A percentile compares a stretch with the other conserved stretches of the same genome.
These are phyloP conservation scores for Sandelia bainsii DNA, from an alignment of 2,797 vertebrate genomes.

Conservation along the genomic window DNA sequence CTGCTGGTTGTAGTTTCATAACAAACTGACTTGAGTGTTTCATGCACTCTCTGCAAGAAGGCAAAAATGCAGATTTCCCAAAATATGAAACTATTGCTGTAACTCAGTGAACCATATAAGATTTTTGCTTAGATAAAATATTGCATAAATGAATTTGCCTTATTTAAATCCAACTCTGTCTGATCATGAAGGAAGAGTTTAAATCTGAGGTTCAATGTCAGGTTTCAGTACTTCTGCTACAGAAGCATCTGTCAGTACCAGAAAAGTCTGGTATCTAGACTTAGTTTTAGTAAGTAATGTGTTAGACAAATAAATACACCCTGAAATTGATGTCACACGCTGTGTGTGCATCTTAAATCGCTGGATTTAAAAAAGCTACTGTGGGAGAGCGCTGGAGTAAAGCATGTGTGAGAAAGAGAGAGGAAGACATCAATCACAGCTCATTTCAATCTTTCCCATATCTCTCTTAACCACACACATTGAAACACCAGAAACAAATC, in stretches of 20 bases:
- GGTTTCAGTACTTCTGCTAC: neutral
- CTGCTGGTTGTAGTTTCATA: neutral
- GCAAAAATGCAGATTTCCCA: neutral
- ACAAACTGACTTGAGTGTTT: neutral
- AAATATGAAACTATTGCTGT: neutral
- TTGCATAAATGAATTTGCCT: too few species aligned
- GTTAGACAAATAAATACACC: conserved; percentile 13
- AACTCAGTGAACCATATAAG: neutral
- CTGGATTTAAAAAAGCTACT: neutral
- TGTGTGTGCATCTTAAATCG: conserved; percentile 3
- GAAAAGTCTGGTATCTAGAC: neutral
- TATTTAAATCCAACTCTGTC: neutral
- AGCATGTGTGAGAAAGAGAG: conserved; percentile 9
- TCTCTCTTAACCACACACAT: conserved; percentile 61
- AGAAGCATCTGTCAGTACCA: neutral
- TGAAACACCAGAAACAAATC: conserved; percentile 62
- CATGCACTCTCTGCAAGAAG: neutral
- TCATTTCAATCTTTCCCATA: conserved; percentile 55
- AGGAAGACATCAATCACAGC: conserved; percentile 62
- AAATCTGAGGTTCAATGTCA: neutral
- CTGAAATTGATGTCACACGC: neutral
- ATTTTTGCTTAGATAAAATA: neutral
- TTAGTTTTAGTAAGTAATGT: conserved; percentile 6
- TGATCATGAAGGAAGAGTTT: neutral
- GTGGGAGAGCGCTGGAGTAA: neutral